These are phyloP conservation scores for Callaeas wilsoni DNA, from an alignment of 2,113 vertebrate genomes.

Conservation along the genomic window DNA sequence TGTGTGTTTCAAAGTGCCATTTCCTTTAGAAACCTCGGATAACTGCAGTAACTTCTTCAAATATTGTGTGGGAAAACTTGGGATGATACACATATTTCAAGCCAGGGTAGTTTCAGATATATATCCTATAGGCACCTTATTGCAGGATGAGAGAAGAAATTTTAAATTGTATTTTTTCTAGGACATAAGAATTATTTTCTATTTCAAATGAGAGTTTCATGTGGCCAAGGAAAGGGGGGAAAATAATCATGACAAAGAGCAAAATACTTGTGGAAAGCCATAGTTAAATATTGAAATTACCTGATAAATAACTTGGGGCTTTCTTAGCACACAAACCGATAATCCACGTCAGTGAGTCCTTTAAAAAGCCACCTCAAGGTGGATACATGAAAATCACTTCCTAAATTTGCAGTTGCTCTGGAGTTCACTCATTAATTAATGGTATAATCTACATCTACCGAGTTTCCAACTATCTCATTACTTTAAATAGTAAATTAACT, in stretches of 20 bases:
- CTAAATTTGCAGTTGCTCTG: not conserved
- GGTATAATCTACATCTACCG: rapidly evolving
- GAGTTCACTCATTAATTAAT: not conserved
- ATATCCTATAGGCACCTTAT: not conserved
- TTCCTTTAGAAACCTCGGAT: not conserved
- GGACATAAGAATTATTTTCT: not conserved
- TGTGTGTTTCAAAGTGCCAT: not conserved
- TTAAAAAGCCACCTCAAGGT: not conserved
- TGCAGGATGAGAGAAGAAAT: not conserved
- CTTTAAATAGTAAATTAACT: not conserved
- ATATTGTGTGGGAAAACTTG: not conserved
- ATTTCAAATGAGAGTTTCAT: not conserved
- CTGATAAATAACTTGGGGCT: not conserved
- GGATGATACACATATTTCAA: not conserved
- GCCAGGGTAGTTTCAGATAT: not conserved
- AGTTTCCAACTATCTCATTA: not conserved
- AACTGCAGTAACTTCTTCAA: not conserved
- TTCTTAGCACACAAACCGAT: not conserved
- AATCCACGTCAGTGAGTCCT: not conserved
- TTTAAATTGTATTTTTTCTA: not conserved
- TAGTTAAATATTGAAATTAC: not conserved
- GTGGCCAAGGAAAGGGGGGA: not conserved
- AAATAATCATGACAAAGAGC: not conserved
- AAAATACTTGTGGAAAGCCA: not conserved
- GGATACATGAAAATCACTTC: not conserved